Base-by-base conservation (phyloP, 2,113 vertebrate species). In the Charina bottae region DNA sequence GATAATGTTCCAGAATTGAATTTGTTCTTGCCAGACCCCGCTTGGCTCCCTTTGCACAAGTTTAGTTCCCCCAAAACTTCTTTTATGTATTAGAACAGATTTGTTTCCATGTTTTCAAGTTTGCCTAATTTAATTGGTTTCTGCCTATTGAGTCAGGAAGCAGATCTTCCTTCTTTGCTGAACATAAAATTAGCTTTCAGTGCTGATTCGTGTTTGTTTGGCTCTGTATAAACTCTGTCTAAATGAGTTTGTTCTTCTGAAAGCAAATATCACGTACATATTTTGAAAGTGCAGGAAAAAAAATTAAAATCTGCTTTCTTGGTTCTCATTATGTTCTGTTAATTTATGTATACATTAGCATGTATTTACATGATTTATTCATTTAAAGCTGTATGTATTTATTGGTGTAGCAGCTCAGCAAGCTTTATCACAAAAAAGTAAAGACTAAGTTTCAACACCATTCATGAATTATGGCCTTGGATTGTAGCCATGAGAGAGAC, bases 271-370 rank as follows among this genome's bases (percentile, higher is more conserved):
- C 96, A 92, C 95, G 94, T 94, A 96, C 96, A 94, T 97, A 97
- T 97, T 97, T 97, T 96, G 94, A 93, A 97, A 96, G 97, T 97
- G 96, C 96, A 96, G 96, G 26, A 7, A 56, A 97, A 97, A 97
- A 97, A 97, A 97, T 96, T 93, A 95, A 97, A 97, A 97, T 97
- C 96, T 96, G 96, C 96, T 97, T 97, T 97, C 96, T 97, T 96
- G 94, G 24, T 96, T 97, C 96, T 96, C 95, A 96, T 97, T 97
- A 97, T 96, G 96, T 97, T 97, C 94, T 94, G 97, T 95, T 97
- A 97, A 97, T 97, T 97, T 97, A 96, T 96, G 97, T 97, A 97
- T 96, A 96, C 94, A 97, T 97, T 97, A 97, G 96, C 97, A 97
- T 97, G 96, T 78, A 97, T 97, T 97, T 97, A 96, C 96, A 97